Percentiles rank a stretch among this genome's conserved stretches.
phyloP scores from a whole-genome alignment of 2,113 vertebrate species.

The Rattus rattus region DNA sequence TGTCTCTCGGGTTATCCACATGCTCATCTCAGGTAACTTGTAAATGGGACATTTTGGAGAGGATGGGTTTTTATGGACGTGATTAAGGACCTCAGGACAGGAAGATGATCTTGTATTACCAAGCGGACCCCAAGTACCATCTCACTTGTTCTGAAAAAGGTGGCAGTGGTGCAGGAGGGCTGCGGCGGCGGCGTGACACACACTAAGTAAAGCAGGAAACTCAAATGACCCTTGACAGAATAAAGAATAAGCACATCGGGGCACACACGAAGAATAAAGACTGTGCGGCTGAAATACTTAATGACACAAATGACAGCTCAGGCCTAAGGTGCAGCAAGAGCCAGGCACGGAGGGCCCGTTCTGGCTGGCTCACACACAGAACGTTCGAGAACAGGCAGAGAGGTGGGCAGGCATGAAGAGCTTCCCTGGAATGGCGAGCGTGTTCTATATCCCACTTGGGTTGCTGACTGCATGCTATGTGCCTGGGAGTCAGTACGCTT shows the following conservation, averaged over 20 bases:
- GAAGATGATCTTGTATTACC: not conserved
- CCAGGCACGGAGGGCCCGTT: not conserved
- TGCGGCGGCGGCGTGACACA: not conserved
- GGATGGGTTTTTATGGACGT: not conserved
- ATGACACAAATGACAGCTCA: not conserved
- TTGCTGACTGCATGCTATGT: not conserved
- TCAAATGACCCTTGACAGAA: not conserved
- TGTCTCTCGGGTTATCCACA: not conserved
- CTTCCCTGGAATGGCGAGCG: not conserved
- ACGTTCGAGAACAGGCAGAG: not conserved
- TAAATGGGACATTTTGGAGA: not conserved
- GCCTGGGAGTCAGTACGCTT: not conserved
- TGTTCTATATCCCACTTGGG: not conserved
- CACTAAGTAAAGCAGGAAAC: not conserved
- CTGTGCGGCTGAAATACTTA: too few species aligned
- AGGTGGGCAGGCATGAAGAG: not conserved
- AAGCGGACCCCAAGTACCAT: not conserved
- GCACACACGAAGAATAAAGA: not conserved
- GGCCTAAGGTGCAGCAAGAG: not conserved
- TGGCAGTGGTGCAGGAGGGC: not conserved
- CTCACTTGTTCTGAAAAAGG: not conserved
- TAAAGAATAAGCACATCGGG: not conserved
- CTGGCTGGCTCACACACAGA: fast-evolving
- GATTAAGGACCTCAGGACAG: not conserved
- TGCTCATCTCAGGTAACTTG: not conserved